Conservation (phyloP, 2,797 vertebrate genomes). For the Anguilla megastoma region DNA sequence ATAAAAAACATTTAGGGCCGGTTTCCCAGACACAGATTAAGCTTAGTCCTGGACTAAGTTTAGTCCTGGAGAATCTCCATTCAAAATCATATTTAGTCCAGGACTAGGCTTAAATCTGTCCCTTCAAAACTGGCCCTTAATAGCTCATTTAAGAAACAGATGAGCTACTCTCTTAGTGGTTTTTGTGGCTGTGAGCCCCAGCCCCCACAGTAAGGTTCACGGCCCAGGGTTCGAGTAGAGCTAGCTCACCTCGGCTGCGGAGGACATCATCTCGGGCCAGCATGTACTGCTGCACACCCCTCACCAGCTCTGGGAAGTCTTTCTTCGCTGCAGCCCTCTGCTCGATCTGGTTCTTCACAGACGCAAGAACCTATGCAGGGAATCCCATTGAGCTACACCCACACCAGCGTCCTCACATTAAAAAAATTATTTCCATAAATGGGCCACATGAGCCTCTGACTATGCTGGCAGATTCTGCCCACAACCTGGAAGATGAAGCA, state of each 20-base stretch:
- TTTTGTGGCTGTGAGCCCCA: constrained; percentile 8
- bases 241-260: constrained; percentile 64
- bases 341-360: constrained; percentile 88
- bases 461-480: not conserved
- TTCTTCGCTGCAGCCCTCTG: constrained; percentile 76
- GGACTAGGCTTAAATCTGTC: too few relatives aligned
- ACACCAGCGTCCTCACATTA: not conserved
- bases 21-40: not conserved
- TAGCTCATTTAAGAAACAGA: not conserved
- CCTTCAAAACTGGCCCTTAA: too few relatives aligned
- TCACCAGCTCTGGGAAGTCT: constrained; percentile 80
- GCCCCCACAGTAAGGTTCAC: not conserved
- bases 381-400: constrained; percentile 30
- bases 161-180: not conserved
- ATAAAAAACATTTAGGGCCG: not conserved
- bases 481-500: not conserved
- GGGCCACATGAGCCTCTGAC: not conserved
- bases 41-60: too few relatives aligned
- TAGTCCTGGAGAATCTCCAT: too few relatives aligned
- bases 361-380: constrained; percentile 77
- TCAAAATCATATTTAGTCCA: too few relatives aligned
- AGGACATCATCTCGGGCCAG: constrained; percentile 78
- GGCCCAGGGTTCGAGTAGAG: not conserved
- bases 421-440: not conserved
- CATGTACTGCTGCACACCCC: constrained; percentile 87